These are phyloP conservation scores for Nyleta sp. DNA, from an alignment of 2,888 invertebrate species.

Conservation along the genomic window DNA sequence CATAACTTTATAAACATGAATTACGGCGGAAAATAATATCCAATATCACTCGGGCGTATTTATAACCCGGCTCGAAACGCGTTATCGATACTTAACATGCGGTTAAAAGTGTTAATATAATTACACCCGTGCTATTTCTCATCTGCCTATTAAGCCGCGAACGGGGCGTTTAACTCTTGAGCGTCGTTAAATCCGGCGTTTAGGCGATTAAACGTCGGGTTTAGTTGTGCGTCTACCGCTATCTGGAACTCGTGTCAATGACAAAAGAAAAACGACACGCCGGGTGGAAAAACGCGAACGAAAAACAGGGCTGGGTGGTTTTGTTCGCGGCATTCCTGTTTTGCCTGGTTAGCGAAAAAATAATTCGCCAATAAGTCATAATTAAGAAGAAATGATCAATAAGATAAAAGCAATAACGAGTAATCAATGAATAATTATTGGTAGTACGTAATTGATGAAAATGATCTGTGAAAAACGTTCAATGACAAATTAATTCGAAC, in stretches of 20 bases:
- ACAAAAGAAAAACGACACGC: slow-evolving; percentile 17
- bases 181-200: slow-evolving; percentile 26
- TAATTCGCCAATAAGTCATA: no score
- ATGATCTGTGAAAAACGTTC: no score
- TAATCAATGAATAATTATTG: no score
- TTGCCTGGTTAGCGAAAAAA: no score
- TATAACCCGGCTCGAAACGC: slow-evolving; percentile 13
- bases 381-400: no score
- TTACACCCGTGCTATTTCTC: slow-evolving; percentile 47
- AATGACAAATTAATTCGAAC: no score
- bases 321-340: neutral
- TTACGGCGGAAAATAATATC: slow-evolving; percentile 9
- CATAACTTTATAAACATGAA: slow-evolving; percentile 15
- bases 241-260: slow-evolving; percentile 41
- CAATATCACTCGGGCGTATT: slow-evolving; percentile 21
- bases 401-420: no score
- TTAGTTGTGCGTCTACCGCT: slow-evolving; percentile 17
- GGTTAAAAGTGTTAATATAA: slow-evolving; percentile 50
- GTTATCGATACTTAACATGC: slow-evolving; percentile 37
- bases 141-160: slow-evolving; percentile 36
- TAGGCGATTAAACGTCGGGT: slow-evolving; percentile 37
- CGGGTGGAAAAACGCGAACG: slow-evolving; percentile 7
- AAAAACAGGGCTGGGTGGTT: slow-evolving; percentile 25
- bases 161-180: slow-evolving; percentile 2
- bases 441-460: no score